phyloP scores from a whole-genome alignment of 2,888 invertebrate genomes.

The Drosophila silvestris region DNA sequence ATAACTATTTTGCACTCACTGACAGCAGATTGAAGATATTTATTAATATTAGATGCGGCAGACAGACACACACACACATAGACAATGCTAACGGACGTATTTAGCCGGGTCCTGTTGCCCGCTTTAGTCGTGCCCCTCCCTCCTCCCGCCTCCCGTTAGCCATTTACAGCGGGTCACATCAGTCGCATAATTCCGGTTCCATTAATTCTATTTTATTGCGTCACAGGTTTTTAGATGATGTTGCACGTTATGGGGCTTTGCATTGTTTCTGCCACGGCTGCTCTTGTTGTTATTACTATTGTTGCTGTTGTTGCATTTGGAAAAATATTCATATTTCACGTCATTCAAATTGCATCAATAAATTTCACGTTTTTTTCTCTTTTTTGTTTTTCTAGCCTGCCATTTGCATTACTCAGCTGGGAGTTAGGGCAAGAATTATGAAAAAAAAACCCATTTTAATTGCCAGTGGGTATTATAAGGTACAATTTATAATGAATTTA shows the following conservation, averaged over 20 bases:
- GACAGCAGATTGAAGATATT: slow-evolving; percentile 82
- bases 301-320: slow-evolving; percentile 34
- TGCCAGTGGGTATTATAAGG: slow-evolving; percentile 1
- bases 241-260: slow-evolving; percentile 45
- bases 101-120: slow-evolving; percentile 23
- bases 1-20: slow-evolving; percentile 81
- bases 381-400: slow-evolving; percentile 9
- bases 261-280: slow-evolving; percentile 17
- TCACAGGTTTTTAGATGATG: slow-evolving; percentile 77
- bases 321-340: slow-evolving; percentile 66
- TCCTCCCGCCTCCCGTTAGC: slow-evolving; percentile 9
- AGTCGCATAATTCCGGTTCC: slow-evolving; percentile 77
- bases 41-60: slow-evolving; percentile 82
- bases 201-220: slow-evolving; percentile 81
- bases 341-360: slow-evolving; percentile 57
- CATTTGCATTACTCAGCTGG: slow-evolving; percentile 23
- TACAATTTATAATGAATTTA: slow-evolving; percentile 5
- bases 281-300: slow-evolving; percentile 12
- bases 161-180: slow-evolving; percentile 30
- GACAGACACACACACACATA: slow-evolving; percentile 41
- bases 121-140: slow-evolving; percentile 19
- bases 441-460: slow-evolving; percentile 11
- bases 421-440: slow-evolving; percentile 44
- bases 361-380: slow-evolving; percentile 46
- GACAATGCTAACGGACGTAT: slow-evolving; percentile 28